These are phyloP conservation scores for Conistra vaccinii DNA, from an alignment of 2,888 invertebrate species.

Conservation along the genomic window DNA sequence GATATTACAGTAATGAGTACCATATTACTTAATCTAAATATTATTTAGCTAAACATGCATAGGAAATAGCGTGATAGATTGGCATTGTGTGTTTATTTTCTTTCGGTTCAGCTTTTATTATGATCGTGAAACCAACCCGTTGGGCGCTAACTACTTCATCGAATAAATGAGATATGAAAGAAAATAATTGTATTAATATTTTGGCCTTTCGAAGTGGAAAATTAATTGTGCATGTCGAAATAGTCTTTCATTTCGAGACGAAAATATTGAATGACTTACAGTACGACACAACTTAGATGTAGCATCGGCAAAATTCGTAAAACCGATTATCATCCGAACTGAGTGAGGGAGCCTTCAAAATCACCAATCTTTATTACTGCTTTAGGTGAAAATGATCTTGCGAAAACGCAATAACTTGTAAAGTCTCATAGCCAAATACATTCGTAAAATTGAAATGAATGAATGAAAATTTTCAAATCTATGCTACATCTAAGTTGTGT, in stretches of 20 bases:
- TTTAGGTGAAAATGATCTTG: no score
- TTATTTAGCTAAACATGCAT: slow-evolving; percentile 12
- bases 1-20: slow-evolving; percentile 14
- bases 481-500: no score
- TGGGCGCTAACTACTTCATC: not conserved
- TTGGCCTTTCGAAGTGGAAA: not conserved
- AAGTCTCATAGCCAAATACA: no score
- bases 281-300: no score
- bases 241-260: not conserved
- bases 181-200: not conserved
- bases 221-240: not conserved
- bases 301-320: no score
- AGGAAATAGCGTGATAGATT: slow-evolving; percentile 29
- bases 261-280: not conserved
- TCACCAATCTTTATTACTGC: no score
- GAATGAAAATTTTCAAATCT: no score
- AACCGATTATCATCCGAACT: no score
- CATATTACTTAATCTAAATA: slow-evolving; percentile 3
- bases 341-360: no score
- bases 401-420: no score
- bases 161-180: not conserved
- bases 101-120: not conserved
- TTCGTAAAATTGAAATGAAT: no score
- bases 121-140: not conserved
- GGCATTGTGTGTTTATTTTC: slow-evolving; percentile 6